Evolutionary conservation across 2,113 vertebrate genomes (phyloP), one percentile per base, ranked within the genome.

Genomic region (Aphelocoma coerulescens): DNA sequence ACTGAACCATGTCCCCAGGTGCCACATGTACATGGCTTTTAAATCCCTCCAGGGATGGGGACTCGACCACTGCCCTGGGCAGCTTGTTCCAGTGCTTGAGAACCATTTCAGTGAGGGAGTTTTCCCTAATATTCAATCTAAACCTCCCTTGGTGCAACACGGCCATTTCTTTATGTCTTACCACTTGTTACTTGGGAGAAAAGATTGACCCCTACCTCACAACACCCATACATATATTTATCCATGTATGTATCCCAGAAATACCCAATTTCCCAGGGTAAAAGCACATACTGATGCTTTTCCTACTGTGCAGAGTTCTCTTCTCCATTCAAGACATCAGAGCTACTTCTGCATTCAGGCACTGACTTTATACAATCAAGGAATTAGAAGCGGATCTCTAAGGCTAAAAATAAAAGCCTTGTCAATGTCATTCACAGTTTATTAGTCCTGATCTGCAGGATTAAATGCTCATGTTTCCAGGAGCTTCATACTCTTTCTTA

Each of bases 381-480:
- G 95, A 93, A 96, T 95, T 95, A 93, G 92, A 87, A 41, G 91
- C 65, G 92, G 88, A 93, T 94, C 96, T 96, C 88, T 81, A 61
- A 92, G 89, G 94, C 85, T 95, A 96, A 96, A 95, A 94, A 93
- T 95, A 97, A 95, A 96, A 96, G 91, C 87, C 89, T 85, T 96
- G 95, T 95, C 95, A 96, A 96, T 96, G 96, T 96, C 87, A 96
- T 94, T 96, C 96, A 94, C 89, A 96, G 89, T 96, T 95, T 96
- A 96, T 96, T 94, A 93, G 87, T 71, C 81, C 41, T 95, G 94
- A 96, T 97, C 94, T 95, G 62, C 73, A 79, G 92, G 91, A 92
- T 96, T 93, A 95, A 93, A 96, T 85, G 89, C 81, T 95, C 58
- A 22, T 89, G 91, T 94, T 89, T 96, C 52, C 88, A 92, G 89